These are phyloP conservation scores for Embiotoca jacksoni DNA, from an alignment of 2,113 vertebrate species.

Conservation along the genomic window DNA sequence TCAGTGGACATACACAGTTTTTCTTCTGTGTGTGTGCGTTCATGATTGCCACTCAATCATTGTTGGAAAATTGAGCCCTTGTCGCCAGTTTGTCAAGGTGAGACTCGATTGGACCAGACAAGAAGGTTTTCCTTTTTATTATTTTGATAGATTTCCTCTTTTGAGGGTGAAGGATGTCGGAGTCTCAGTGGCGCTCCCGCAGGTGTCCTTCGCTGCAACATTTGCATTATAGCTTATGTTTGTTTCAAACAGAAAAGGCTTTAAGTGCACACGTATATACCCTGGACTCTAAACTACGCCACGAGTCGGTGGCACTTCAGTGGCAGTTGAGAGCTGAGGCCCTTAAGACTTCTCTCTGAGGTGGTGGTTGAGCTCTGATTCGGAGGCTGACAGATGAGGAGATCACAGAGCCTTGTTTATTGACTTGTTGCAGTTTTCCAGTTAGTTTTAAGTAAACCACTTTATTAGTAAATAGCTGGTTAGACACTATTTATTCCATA, in stretches of 20 bases:
- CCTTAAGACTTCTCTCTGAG: neutral
- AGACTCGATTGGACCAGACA: constrained; percentile 37
- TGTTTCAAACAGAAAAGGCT: neutral
- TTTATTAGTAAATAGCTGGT: no score
- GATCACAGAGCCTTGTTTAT: neutral
- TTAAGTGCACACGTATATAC: neutral
- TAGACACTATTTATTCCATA: no score
- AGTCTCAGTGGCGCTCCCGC: constrained; percentile 5
- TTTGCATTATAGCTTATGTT: constrained; percentile 7
- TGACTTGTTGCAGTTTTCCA: neutral
- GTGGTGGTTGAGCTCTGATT: neutral
- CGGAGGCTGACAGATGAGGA: neutral
- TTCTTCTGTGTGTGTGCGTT: neutral
- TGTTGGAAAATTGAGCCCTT: constrained; percentile 16
- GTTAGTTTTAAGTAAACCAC: no score
- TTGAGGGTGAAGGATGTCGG: constrained; percentile 32
- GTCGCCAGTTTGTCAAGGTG: constrained; percentile 55
- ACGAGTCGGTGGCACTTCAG: constrained; percentile 1
- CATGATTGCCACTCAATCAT: constrained; percentile 38
- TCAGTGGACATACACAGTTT: neutral
- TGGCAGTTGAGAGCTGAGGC: neutral
- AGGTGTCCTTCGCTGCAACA: constrained; percentile 14
- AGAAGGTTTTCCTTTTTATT: neutral
- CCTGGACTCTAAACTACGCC: neutral
- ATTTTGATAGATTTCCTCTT: constrained; percentile 48